Conservation (phyloP, 2,888 invertebrate genomes). For the Gibbula magus region DNA sequence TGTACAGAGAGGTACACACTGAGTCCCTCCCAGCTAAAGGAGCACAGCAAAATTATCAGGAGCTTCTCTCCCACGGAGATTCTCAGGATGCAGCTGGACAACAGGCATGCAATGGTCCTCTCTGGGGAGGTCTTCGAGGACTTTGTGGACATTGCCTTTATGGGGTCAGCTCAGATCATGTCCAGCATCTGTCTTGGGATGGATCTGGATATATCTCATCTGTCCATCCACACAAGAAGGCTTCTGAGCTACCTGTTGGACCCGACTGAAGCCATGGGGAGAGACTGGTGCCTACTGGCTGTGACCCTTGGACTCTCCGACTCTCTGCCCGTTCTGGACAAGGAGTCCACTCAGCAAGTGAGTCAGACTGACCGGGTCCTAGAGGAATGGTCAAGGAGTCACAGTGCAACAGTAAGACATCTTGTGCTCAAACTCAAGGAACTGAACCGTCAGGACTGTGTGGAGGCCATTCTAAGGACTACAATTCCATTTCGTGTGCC, state of each 20-base stretch:
- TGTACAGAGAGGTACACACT: slow-evolving; percentile 81
- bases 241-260: slow-evolving; percentile 77
- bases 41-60: slow-evolving; percentile 58
- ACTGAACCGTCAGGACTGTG: slow-evolving; percentile 80
- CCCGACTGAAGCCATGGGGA: slow-evolving; percentile 77
- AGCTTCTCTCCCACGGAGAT: slow-evolving; percentile 72
- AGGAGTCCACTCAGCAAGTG: slow-evolving; percentile 53
- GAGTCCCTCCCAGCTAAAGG: slow-evolving; percentile 76
- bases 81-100: slow-evolving; percentile 75
- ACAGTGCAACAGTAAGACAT: slow-evolving; percentile 77
- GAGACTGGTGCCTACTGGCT: slow-evolving; percentile 79
- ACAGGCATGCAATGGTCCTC: slow-evolving; percentile 74
- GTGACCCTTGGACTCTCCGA: slow-evolving; percentile 78
- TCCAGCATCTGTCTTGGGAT: slow-evolving; percentile 77
- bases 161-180: slow-evolving; percentile 78
- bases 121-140: slow-evolving; percentile 77
- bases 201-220: slow-evolving; percentile 79
- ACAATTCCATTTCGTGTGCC: slow-evolving; percentile 58
- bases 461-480: slow-evolving; percentile 79
- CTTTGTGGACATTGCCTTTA: slow-evolving; percentile 79
- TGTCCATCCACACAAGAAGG: slow-evolving; percentile 80
- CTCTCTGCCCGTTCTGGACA: slow-evolving; percentile 77
- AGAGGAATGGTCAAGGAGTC: slow-evolving; percentile 77
- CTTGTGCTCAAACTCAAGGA: slow-evolving; percentile 79
- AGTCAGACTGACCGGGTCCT: slow-evolving; percentile 75